Evolutionary conservation across 2,797 vertebrate genomes (phyloP).

Genomic region (Petrocephalus schoutedeni): DNA sequence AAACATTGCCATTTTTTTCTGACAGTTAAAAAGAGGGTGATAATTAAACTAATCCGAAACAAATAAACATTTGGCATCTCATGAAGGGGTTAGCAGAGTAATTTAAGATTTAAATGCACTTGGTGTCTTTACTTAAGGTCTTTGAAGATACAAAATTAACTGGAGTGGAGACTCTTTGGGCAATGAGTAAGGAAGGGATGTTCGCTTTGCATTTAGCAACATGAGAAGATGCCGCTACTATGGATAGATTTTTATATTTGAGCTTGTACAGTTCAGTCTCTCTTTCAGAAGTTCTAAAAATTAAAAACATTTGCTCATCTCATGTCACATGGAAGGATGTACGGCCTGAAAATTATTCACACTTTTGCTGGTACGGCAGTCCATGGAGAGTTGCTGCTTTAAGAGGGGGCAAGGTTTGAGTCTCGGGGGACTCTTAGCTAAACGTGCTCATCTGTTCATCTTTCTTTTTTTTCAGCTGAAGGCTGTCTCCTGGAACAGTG

Average conservation of each 20-base stretch:
- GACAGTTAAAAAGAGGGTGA: slow-evolving; percentile 46
- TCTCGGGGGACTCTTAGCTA: background rate
- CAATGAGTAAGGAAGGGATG: slow-evolving; percentile 45
- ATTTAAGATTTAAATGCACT: slow-evolving; percentile 52
- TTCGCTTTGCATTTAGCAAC: slow-evolving; percentile 23
- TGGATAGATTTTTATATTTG: background rate
- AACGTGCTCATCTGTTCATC: background rate
- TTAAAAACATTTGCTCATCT: background rate
- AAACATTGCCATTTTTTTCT: slow-evolving; percentile 41
- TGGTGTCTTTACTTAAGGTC: slow-evolving; percentile 49
- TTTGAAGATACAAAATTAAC: slow-evolving; percentile 57
- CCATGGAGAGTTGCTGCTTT: background rate
- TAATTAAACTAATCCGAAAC: slow-evolving; percentile 66
- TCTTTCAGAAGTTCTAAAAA: background rate
- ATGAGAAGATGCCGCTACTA: background rate
- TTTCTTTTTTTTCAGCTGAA: background rate
- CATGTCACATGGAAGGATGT: background rate
- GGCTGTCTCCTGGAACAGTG: slow-evolving; percentile 7
- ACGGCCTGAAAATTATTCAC: background rate
- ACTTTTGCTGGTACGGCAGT: background rate
- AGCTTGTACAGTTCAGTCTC: background rate
- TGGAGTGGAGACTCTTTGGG: slow-evolving; percentile 34
- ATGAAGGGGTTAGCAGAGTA: slow-evolving; percentile 54
- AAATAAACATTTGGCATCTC: slow-evolving; percentile 59
- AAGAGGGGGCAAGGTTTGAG: background rate